Conservation (phyloP, 2,888 invertebrate genomes). For the Drosophila pseudotalamancana region DNA sequence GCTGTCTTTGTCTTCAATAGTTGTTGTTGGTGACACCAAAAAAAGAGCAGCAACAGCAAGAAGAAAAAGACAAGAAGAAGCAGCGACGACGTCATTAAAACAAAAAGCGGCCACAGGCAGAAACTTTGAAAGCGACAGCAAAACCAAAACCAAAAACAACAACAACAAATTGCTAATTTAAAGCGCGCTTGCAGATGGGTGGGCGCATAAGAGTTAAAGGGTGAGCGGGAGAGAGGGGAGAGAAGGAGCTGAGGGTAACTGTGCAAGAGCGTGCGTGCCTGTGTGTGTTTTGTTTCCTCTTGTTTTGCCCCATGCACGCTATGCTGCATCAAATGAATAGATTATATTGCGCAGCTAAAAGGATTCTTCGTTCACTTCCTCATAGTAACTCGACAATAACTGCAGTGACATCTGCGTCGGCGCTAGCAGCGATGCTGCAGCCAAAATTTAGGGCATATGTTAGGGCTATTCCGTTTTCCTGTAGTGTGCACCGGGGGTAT, state of each 20-base stretch:
- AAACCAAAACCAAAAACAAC: constrained; percentile 9
- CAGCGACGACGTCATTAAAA: constrained; percentile 54
- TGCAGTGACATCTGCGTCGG: constrained; percentile 58
- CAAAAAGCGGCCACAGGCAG: constrained; percentile 51
- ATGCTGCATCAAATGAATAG: constrained; percentile 71
- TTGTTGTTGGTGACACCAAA: constrained; percentile 58
- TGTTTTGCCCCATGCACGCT: constrained; percentile 49
- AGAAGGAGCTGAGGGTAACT: constrained; percentile 4
- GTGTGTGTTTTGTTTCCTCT: constrained; percentile 19
- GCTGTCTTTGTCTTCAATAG: constrained; percentile 26
- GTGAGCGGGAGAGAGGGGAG: constrained; percentile 1
- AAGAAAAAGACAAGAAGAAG: constrained; percentile 23
- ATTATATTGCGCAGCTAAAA: constrained; percentile 77
- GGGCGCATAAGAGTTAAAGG: constrained; percentile 20
- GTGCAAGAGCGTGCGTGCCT: constrained; percentile 5
- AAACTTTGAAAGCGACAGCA: constrained; percentile 21
- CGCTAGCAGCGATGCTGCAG: constrained; percentile 40
- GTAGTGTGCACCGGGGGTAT: background rate
- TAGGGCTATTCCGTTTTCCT: constrained; percentile 5
- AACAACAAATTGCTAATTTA: constrained; percentile 74
- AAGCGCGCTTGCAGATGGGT: constrained; percentile 42
- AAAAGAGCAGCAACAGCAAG: constrained; percentile 29
- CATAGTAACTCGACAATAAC: constrained; percentile 51
- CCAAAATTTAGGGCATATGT: constrained; percentile 61
- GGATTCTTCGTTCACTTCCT: constrained; percentile 67